Conservation (phyloP, 1,140 invertebrate genomes). For the Drosophila hydei region DNA sequence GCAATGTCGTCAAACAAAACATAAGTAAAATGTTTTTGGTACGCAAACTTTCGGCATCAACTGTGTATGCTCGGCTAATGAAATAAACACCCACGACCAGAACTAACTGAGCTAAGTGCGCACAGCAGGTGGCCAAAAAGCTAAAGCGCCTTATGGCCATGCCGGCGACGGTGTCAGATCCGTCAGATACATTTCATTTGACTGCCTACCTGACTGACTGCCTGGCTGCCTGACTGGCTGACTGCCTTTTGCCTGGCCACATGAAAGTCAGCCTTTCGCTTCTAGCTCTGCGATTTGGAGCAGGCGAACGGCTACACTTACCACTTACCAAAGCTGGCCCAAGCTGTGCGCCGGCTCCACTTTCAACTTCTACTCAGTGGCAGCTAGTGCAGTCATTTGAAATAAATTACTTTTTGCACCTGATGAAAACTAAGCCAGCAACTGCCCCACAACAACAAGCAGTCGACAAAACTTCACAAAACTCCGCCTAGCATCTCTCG, state of each 20-base stretch:
- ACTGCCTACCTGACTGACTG: constrained; percentile 6
- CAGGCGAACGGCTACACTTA: constrained; percentile 16
- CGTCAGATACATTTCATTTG: constrained; percentile 69
- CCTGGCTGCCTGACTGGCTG: no score
- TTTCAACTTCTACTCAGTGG: constrained; percentile 23
- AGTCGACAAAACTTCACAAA: constrained; percentile 22
- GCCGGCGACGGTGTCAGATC: constrained; percentile 32
- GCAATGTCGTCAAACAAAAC: constrained; percentile 34
- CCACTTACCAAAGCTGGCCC: background rate
- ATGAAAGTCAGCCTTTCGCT: constrained; percentile 65
- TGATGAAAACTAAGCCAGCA: constrained; percentile 70
- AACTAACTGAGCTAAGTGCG: constrained; percentile 58
- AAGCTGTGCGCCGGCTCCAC: background rate
- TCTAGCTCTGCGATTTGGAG: constrained; percentile 39
- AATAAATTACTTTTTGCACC: constrained; percentile 81
- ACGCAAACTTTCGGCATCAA: constrained; percentile 59
- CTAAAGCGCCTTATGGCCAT: constrained; percentile 44
- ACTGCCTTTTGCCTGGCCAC: constrained; percentile 4
- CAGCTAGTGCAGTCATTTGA: constrained; percentile 66
- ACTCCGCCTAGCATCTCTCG: constrained; percentile 19
- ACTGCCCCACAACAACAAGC: constrained; percentile 27
- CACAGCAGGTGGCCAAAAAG: constrained; percentile 69
- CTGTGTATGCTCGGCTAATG: constrained; percentile 61
- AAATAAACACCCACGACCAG: constrained; percentile 54
- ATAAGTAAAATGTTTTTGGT: constrained; percentile 30